A percentile compares a stretch with the other conserved stretches of the same genome.
Evolutionary conservation across 2,888 invertebrate genomes (phyloP).

Genomic region (Allygus modestus): DNA sequence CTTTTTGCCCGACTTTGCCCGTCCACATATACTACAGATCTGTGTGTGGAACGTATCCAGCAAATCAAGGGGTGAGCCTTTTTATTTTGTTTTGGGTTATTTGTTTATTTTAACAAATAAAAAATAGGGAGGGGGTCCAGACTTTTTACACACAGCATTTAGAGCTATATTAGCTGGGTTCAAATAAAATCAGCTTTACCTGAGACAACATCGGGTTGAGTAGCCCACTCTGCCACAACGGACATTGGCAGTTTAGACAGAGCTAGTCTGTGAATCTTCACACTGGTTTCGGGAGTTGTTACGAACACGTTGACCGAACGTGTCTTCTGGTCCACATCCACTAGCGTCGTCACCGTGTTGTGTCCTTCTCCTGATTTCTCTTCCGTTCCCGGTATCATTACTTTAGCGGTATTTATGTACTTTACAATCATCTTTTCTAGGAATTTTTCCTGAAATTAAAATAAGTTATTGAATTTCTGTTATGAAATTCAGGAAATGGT

Average conservation of each 20-base stretch:
- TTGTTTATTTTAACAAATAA: too few species aligned
- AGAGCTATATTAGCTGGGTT: too few species aligned
- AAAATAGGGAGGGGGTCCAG: too few species aligned
- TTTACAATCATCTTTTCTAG: constrained; percentile 18
- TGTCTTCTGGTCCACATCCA: constrained; percentile 7
- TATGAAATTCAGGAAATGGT: not conserved
- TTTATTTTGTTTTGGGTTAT: too few species aligned
- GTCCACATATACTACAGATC: too few species aligned
- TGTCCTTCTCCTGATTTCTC: constrained; percentile 27
- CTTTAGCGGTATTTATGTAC: constrained; percentile 40
- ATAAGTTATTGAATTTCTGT: not conserved
- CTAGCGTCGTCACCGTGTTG: not conserved
- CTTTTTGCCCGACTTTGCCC: too few species aligned
- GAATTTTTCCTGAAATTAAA: constrained; percentile 21
- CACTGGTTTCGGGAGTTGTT: constrained; percentile 20
- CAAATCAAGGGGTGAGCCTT: too few species aligned
- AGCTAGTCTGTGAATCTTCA: not conserved
- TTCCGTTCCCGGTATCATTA: constrained; percentile 27
- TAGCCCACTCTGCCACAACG: not conserved
- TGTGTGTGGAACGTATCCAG: too few species aligned
- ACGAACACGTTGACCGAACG: not conserved
- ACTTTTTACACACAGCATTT: too few species aligned
- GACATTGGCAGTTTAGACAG: constrained; percentile 27
- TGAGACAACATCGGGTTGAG: not conserved
- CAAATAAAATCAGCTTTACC: not conserved